A percentile compares a stretch with the other conserved stretches of the same genome.
Conservation (phyloP, 2,888 invertebrate species). For the Eledona agricola region DNA sequence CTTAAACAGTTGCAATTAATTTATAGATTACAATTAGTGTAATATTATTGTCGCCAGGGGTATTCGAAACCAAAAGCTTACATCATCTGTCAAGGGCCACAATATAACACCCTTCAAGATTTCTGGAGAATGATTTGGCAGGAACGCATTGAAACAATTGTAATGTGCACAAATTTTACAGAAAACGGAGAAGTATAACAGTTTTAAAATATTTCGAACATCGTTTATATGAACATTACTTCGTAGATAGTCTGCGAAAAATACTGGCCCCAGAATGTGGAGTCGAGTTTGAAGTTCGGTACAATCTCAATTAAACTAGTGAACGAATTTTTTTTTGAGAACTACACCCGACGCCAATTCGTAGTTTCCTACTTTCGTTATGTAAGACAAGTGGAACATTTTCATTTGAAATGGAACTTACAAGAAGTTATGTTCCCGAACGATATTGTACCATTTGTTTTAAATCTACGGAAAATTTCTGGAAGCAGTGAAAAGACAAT, state of each 20-base stretch:
- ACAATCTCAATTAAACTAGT: neutral
- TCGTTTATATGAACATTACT: conserved; percentile 1
- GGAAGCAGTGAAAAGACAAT: conserved; percentile 1
- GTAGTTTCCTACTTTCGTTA: neutral
- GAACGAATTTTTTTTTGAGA: neutral
- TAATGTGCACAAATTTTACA: conserved; percentile 5
- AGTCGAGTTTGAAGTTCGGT: conserved; percentile 1
- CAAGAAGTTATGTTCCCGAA: neutral
- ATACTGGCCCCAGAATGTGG: conserved; percentile 1
- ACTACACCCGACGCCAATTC: neutral
- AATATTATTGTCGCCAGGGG: no score
- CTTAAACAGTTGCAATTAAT: no score
- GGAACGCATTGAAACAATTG: conserved; percentile 1
- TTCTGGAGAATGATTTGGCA: conserved; percentile 21
- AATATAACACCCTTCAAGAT: conserved; percentile 4
- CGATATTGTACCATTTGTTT: conserved; percentile 2
- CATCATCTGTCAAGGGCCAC: conserved; percentile 1
- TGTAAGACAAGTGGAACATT: neutral
- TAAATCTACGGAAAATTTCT: neutral
- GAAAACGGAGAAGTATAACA: neutral
- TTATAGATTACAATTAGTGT: no score
- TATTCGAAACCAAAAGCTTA: conserved; percentile 3
- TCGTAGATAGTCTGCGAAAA: conserved; percentile 12
- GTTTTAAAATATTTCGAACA: neutral
- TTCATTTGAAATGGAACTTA: conserved; percentile 4